Conservation (phyloP, 1,140 invertebrate genomes). For the Mamestra configurata region DNA sequence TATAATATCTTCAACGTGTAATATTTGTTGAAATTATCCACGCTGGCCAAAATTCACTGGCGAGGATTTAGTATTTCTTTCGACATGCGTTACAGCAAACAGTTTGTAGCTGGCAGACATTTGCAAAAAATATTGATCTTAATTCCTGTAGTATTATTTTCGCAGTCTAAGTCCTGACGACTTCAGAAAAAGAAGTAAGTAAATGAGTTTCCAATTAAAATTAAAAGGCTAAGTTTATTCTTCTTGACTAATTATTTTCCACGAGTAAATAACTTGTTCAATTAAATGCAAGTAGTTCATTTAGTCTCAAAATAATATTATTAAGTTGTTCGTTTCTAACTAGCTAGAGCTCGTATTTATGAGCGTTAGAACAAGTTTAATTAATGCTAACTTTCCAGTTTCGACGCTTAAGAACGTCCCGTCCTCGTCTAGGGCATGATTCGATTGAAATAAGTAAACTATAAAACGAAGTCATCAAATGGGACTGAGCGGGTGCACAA, state of each 20-base stretch:
- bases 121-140: too few species aligned
- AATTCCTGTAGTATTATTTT: too few species aligned
- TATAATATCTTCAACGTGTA: too few species aligned
- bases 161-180: too few species aligned
- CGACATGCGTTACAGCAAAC: too few species aligned
- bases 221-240: neutral
- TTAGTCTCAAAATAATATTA: slow-evolving; percentile 41
- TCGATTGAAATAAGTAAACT: neutral
- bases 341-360: neutral
- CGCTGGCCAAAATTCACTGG: too few species aligned
- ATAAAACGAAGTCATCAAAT: too few species aligned
- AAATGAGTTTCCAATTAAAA: neutral
- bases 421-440: neutral
- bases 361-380: slow-evolving; percentile 3
- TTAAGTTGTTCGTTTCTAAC: slow-evolving; percentile 37
- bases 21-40: too few species aligned
- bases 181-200: neutral
- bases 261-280: neutral
- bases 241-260: neutral
- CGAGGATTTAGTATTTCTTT: too few species aligned
- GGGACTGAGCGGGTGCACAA: too few species aligned
- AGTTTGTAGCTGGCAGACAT: too few species aligned
- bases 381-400: slow-evolving; percentile 6
- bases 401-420: neutral
- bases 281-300: slow-evolving; percentile 13